These are phyloP conservation scores for Lysandra bellargus DNA, from an alignment of 2,888 invertebrate genomes.

Conservation along the genomic window DNA sequence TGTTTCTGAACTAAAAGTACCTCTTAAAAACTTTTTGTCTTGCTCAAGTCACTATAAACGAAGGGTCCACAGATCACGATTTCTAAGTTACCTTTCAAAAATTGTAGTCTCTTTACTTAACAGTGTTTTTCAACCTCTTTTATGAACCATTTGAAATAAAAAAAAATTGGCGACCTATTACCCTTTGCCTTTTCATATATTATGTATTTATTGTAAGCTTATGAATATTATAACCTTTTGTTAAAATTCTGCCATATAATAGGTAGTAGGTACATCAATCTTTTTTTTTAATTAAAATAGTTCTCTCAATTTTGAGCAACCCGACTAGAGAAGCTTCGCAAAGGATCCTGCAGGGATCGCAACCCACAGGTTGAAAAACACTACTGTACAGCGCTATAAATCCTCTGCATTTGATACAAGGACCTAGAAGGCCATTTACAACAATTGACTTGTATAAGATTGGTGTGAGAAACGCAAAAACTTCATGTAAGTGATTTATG, in stretches of 20 bases:
- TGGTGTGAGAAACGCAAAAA: background rate
- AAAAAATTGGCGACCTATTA: no score
- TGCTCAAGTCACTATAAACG: constrained; percentile 3
- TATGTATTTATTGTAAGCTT: no score
- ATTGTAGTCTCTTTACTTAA: background rate
- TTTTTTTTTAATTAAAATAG: no score
- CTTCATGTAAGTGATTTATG: background rate
- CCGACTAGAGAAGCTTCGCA: background rate
- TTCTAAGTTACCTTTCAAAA: background rate
- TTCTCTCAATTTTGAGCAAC: no score
- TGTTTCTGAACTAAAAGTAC: constrained; percentile 3
- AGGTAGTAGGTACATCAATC: no score
- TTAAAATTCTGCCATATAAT: no score
- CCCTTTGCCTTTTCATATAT: no score
- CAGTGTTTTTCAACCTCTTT: no score
- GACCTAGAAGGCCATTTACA: background rate
- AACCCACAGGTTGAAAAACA: no score
- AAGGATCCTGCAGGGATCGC: no score
- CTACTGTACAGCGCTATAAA: background rate
- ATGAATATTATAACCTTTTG: no score
- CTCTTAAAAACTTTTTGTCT: constrained; percentile 14
- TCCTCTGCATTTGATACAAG: background rate
- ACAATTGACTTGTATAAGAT: background rate
- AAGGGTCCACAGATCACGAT: constrained; percentile 3
- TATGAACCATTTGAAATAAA: no score